Base-by-base conservation (phyloP, 2,888 invertebrate genomes). In the Horisme vitalbata region DNA sequence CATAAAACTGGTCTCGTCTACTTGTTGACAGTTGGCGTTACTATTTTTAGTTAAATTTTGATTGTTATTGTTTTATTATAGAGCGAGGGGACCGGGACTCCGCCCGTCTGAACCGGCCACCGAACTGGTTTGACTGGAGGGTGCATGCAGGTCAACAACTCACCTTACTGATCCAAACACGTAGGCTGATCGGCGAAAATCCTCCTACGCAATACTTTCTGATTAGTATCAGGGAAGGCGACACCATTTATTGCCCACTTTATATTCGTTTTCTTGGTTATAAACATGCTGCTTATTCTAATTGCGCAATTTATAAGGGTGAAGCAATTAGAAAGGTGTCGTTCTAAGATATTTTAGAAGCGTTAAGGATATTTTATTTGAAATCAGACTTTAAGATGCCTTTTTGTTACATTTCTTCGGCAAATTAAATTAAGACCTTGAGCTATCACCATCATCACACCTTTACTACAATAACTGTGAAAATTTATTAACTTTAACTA, bases 121-220 rank as follows among this genome's bases (percentile, higher is more conserved):
- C 65, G 74, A 80, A 85, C 84, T 71, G 84, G 86, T 86, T 84
- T 83, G 71, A 71, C 75, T 67, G 41, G 51, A 55, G 58, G 76
- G 75, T 73, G 78, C 77, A 75, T 71, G 69, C 81, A 70, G 83
- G 83, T 84, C 85, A 82, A 75, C 81, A 71, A 77, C 78, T 78
- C 80, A 78, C 75, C 76, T 56, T 44, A 55, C 62, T 74, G 79
- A 78, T 75, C 78, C 75, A 74, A 79, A 74, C 81, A 83, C 79
- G 79, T 75, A 79, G 75, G 74, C 68, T 67, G 77, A 81, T 83
- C 79, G 71, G 79, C 81, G 71, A 79, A 78, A 76, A 79, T 75
- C 68, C 74, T 62, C 76, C 77, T 68, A 78, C 79, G 68, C 69
- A 59, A 63, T 67, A 71, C 74, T 71, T 70, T 73, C 72, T 71